Evolutionary conservation across 2,888 invertebrate species (phyloP).

Genomic region (Diaphora mendica): DNA sequence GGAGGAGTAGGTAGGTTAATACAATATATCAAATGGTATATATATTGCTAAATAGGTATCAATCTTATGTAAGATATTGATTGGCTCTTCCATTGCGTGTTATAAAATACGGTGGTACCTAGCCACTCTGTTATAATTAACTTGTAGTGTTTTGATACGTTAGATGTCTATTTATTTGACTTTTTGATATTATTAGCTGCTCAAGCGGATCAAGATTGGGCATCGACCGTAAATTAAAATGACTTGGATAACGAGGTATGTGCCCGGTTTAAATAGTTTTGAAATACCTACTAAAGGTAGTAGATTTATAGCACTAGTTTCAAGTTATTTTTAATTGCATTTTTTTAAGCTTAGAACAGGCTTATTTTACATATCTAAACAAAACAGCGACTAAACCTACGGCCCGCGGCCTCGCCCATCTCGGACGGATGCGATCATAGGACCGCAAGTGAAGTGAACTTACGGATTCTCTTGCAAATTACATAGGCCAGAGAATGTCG

Average conservation of each 20-base stretch:
- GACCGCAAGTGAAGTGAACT: neutral
- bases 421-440: conserved; percentile 6
- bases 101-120: neutral
- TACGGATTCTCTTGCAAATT: neutral
- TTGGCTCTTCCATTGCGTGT: neutral
- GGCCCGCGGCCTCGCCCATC: neutral
- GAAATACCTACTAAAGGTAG: neutral
- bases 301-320: conserved; percentile 1
- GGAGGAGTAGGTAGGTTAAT: neutral
- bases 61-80: conserved; percentile 9
- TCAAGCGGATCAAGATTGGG: conserved; percentile 66
- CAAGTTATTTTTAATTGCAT: neutral
- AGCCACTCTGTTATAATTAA: neutral
- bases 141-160: neutral
- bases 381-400: neutral
- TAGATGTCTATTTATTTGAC: conserved; percentile 20
- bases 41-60: neutral
- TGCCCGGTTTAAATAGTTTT: conserved; percentile 35
- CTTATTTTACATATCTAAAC: neutral
- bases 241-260: conserved; percentile 73
- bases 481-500: neutral
- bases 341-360: neutral
- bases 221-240: conserved; percentile 62
- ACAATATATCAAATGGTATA: neutral
- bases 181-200: conserved; percentile 63